Evolutionary conservation across 2,797 vertebrate species (phyloP), one percentile per base, ranked within the genome.

Genomic region (Betta splendens): DNA sequence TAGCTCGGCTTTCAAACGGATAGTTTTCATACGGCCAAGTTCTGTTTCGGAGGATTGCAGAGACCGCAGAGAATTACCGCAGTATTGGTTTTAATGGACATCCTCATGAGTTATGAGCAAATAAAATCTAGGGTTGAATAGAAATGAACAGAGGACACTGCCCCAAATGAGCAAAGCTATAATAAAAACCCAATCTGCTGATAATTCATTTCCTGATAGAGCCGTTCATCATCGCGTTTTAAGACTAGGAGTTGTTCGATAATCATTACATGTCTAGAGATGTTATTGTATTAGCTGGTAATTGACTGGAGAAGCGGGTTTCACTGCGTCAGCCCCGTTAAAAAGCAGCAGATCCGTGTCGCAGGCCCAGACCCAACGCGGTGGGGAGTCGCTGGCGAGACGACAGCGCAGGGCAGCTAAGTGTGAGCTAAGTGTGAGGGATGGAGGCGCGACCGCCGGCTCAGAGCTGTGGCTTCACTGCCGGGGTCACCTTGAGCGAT

Each of bases 401-500:
- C 15, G 10, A 64, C 69, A 49, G 44, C 37, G 44, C 39, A 48
- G 43, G 58, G 48, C 11, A 45, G 59, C 31, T 64, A 50, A 64
- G 68, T 48, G 49, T 57, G 68, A 71, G 29, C n/a, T n/a, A n/a
- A n/a, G n/a, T n/a, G n/a, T n/a, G n/a, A n/a, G n/a, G n/a, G n/a
- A n/a, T n/a, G n/a, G n/a, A n/a, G n/a, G n/a, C n/a, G n/a, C n/a
- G n/a, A n/a, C n/a, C n/a, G n/a, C n/a, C n/a, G n/a, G n/a, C n/a
- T n/a, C n/a, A n/a, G n/a, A n/a, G n/a, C n/a, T n/a, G n/a, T n/a
- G n/a, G n/a, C n/a, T n/a, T n/a, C n/a, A n/a, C n/a, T n/a, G n/a
- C n/a, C 9, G 5, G 44, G 71, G 81, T 86, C 81, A 85, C 80
- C 78, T 79, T 82, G 59, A 86, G 59, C 72, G 11, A 72, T 80